Percentiles rank a stretch among this genome's conserved stretches.
Evolutionary conservation across 2,113 vertebrate genomes (phyloP).

Genomic region (Chloropsis cyanopogon): DNA sequence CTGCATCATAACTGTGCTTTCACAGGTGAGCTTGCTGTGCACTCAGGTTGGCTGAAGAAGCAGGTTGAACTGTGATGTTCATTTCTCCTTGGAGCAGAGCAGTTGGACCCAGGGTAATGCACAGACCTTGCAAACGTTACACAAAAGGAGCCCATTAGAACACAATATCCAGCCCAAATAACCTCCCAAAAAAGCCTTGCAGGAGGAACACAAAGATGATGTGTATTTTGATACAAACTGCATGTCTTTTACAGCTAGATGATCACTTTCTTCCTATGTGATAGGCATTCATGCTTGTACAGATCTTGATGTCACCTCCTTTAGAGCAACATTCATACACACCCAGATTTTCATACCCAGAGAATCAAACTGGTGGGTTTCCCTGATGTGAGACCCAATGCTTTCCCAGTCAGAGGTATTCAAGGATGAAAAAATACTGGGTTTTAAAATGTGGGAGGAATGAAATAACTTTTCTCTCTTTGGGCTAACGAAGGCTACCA

Average conservation of each 20-base stretch:
- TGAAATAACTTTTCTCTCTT: neutral
- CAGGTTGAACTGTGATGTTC: neutral
- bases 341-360: neutral
- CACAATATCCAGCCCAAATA: neutral
- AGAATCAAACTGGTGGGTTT: neutral
- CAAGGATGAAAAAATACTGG: neutral
- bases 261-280: neutral
- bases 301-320: neutral
- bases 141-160: neutral
- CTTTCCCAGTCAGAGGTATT: neutral
- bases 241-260: rapidly evolving
- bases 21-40: neutral
- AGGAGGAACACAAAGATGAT: neutral
- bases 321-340: neutral
- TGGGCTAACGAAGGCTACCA: neutral
- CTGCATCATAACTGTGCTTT: neutral
- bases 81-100: neutral
- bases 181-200: neutral
- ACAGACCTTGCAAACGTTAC: neutral
- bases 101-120: neutral
- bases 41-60: neutral
- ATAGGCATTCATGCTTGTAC: neutral
- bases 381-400: neutral
- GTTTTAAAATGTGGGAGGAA: neutral
- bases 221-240: neutral